Conservation (phyloP, 2,888 invertebrate genomes). For the Volucella zonaria region DNA sequence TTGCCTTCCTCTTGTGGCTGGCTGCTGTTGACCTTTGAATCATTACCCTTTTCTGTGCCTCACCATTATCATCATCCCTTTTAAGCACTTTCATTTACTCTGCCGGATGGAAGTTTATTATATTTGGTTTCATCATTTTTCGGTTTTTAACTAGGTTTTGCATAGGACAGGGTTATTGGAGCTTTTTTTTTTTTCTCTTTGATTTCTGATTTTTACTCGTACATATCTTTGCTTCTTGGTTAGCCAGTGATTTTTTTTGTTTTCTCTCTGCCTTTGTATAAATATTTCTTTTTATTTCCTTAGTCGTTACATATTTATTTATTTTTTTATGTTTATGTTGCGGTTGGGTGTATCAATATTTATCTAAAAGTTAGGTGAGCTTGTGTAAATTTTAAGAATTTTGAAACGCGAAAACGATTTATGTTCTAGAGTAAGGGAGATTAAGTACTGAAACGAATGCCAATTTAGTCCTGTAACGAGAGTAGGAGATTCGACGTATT, state of each 20-base stretch:
- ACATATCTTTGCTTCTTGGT: slow-evolving; percentile 66
- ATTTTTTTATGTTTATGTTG: slow-evolving; percentile 34
- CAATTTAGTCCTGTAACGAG: no score
- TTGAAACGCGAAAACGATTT: neutral
- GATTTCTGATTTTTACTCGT: slow-evolving; percentile 31
- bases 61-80: slow-evolving; percentile 47
- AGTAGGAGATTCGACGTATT: no score
- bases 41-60: slow-evolving; percentile 16
- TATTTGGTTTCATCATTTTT: slow-evolving; percentile 34
- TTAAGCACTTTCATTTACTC: slow-evolving; percentile 38
- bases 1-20: slow-evolving; percentile 27
- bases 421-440: no score
- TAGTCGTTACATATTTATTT: slow-evolving; percentile 15
- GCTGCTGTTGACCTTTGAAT: slow-evolving; percentile 54
- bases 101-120: slow-evolving; percentile 50
- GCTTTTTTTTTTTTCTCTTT: slow-evolving; percentile 50
- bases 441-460: no score
- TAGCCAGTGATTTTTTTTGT: slow-evolving; percentile 40
- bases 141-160: slow-evolving; percentile 12
- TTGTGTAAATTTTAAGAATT: slow-evolving; percentile 3
- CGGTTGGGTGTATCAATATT: slow-evolving; percentile 43
- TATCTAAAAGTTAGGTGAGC: neutral
- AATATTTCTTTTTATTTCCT: slow-evolving; percentile 32
- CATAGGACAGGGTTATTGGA: slow-evolving; percentile 54
- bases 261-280: slow-evolving; percentile 51